These are phyloP conservation scores for Ditylenchus dipsaci DNA, from an alignment of 1,140 invertebrate genomes.

Conservation along the genomic window DNA sequence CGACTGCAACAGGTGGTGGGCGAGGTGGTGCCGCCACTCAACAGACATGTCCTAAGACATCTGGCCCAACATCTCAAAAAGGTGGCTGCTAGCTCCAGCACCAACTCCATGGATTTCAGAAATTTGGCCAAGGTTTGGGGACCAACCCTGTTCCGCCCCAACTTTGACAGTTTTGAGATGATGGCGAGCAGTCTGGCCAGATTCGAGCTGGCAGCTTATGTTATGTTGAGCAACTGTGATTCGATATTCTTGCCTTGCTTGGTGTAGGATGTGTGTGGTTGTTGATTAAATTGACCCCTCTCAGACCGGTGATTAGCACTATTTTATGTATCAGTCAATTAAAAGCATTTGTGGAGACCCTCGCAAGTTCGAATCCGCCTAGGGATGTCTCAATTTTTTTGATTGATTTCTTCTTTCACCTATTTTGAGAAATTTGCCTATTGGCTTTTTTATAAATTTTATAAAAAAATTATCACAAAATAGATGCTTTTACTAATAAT, in stretches of 20 bases:
- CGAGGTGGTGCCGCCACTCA: slow-evolving; percentile 66
- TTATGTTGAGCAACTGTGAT: slow-evolving; percentile 19
- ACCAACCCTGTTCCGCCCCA: slow-evolving; percentile 87
- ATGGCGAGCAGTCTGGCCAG: slow-evolving; percentile 11
- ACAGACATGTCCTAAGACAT: slow-evolving; percentile 83
- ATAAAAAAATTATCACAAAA: too few species aligned
- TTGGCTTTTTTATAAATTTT: too few species aligned
- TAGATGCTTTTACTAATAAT: too few species aligned
- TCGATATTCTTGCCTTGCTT: slow-evolving; percentile 9
- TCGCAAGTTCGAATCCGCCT: too few species aligned
- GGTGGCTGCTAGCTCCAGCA: slow-evolving; percentile 33
- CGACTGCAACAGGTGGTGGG: slow-evolving; percentile 64
- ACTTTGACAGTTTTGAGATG: slow-evolving; percentile 72
- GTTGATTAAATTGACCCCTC: too few species aligned
- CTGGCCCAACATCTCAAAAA: slow-evolving; percentile 83
- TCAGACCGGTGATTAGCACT: too few species aligned
- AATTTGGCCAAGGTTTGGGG: slow-evolving; percentile 95
- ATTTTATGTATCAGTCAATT: too few species aligned
- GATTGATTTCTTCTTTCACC: too few species aligned
- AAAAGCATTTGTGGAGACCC: too few species aligned
- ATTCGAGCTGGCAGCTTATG: slow-evolving; percentile 20
- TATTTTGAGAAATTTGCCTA: too few species aligned
- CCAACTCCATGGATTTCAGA: slow-evolving; percentile 92
- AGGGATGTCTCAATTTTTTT: too few species aligned
- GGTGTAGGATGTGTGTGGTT: too few species aligned